Evolutionary conservation across 1,140 invertebrate species (phyloP).

Genomic region (Drosophila nebulosa): DNA sequence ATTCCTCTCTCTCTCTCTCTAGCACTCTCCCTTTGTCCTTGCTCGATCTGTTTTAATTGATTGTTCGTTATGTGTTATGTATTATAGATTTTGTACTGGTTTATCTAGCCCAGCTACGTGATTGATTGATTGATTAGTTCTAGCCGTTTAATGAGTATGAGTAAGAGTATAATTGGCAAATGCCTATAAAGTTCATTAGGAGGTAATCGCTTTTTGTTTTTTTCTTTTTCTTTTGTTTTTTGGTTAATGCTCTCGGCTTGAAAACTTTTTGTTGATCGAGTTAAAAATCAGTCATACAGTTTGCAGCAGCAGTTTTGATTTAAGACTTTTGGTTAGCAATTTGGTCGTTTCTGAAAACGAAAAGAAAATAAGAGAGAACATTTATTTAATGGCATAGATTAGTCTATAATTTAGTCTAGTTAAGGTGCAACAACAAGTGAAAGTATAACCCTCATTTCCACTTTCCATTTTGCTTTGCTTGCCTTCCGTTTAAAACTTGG

Average conservation of each 20-base stretch:
- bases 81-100: background rate
- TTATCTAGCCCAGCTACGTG: slow-evolving; percentile 8
- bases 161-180: slow-evolving; percentile 4
- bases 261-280: slow-evolving; percentile 20
- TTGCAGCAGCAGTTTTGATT: slow-evolving; percentile 65
- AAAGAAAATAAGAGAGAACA: slow-evolving; percentile 1
- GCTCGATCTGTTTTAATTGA: background rate
- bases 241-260: slow-evolving; percentile 11
- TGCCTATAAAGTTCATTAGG: slow-evolving; percentile 8
- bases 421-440: too few relatives aligned
- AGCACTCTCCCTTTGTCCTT: slow-evolving; percentile 38
- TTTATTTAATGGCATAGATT: background rate
- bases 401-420: background rate
- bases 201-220: slow-evolving; percentile 49
- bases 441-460: too few relatives aligned
- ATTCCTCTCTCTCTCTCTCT: slow-evolving; percentile 82
- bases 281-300: slow-evolving; percentile 71
- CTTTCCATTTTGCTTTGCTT: too few relatives aligned
- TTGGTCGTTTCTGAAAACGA: slow-evolving; percentile 64
- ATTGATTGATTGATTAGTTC: slow-evolving; percentile 13
- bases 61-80: background rate
- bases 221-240: background rate
- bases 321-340: slow-evolving; percentile 69
- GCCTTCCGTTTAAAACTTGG: too few relatives aligned
- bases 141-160: slow-evolving; percentile 17